Evolutionary conservation across 2,797 vertebrate genomes (phyloP).

Genomic region (Notolepis coatsorum): DNA sequence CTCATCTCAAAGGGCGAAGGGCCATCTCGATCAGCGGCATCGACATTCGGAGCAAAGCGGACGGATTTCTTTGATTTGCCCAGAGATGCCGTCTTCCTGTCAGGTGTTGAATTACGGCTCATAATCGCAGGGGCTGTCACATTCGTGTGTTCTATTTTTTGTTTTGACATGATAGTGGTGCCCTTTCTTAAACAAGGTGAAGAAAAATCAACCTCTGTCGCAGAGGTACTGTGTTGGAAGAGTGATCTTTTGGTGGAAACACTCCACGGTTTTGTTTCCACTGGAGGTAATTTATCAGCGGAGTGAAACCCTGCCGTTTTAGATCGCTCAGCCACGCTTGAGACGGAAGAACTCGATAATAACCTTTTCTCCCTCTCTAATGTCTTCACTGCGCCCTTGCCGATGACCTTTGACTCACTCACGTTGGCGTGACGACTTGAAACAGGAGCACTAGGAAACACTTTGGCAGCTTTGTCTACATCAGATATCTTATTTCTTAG

Average conservation of each 20-base stretch:
- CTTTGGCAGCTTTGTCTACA: background rate
- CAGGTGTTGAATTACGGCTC: constrained; percentile 5
- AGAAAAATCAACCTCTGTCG: background rate
- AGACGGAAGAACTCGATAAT: constrained; percentile 2
- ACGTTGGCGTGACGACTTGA: constrained; percentile 26
- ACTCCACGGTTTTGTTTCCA: constrained; percentile 24
- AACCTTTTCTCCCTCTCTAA: constrained; percentile 11
- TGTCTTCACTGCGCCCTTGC: constrained; percentile 16
- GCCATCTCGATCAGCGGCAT: constrained; percentile 23
- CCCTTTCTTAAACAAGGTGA: constrained; percentile 2
- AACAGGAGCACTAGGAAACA: background rate
- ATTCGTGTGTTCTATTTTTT: constrained; percentile 19
- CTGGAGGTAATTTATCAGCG: constrained; percentile 24
- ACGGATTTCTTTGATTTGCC: constrained; percentile 72
- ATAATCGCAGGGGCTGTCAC: constrained; percentile 17
- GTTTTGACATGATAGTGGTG: constrained; percentile 10
- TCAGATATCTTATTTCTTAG: constrained; percentile 37
- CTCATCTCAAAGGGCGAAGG: background rate
- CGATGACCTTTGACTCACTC: constrained; percentile 13
- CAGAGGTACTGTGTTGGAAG: constrained; percentile 23
- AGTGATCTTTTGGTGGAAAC: constrained; percentile 24
- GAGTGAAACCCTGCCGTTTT: constrained; percentile 19
- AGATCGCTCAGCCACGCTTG: constrained; percentile 15
- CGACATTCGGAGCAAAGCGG: constrained; percentile 62
- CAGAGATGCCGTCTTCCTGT: background rate